phyloP scores from a whole-genome alignment of 2,113 vertebrate genomes.

The Cyprinodon brontotheroides region DNA sequence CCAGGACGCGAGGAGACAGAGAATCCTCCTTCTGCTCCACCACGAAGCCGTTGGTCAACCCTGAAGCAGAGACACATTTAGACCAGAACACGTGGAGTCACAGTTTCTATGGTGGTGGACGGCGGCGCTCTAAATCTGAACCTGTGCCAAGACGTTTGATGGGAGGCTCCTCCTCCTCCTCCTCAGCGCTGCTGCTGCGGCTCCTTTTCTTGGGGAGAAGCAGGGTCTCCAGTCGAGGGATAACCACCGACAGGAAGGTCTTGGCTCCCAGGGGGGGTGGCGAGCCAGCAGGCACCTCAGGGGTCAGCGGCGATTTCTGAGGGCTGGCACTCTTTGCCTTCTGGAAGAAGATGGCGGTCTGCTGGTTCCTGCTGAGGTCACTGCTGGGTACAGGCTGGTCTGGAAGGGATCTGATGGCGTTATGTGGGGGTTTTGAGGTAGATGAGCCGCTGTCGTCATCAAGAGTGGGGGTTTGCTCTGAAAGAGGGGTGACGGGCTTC shows the following conservation, averaged over 20 bases:
- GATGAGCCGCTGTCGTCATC: conserved; percentile 84
- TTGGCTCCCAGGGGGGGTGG: conserved; percentile 92
- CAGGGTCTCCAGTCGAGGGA: conserved; percentile 97
- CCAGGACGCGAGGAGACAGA: conserved; percentile 79
- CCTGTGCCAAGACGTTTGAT: conserved; percentile 93
- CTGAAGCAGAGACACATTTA: conserved; percentile 58
- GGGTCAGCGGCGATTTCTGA: conserved; percentile 87
- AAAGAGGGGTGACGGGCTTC: conserved; percentile 84
- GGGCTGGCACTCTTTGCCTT: conserved; percentile 97
- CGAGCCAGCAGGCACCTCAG: conserved; percentile 82
- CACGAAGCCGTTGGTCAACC: conserved; percentile 90
- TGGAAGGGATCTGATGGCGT: conserved; percentile 84
- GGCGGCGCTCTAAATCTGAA: conserved; percentile 36
- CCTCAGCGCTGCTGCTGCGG: conserved; percentile 88
- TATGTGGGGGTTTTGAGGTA: conserved; percentile 85
- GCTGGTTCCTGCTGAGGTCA: conserved; percentile 86
- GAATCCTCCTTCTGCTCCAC: conserved; percentile 75
- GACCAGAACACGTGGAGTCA: not conserved
- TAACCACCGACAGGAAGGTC: conserved; percentile 98
- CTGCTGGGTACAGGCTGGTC: conserved; percentile 82
- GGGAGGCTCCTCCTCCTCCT: conserved; percentile 86
- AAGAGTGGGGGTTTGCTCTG: conserved; percentile 85
- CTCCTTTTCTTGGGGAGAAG: conserved; percentile 95
- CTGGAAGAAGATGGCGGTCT: conserved; percentile 90
- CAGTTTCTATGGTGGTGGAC: too few relatives aligned